phyloP scores from a whole-genome alignment of 2,113 vertebrate genomes.

The Fulmarus glacialis region DNA sequence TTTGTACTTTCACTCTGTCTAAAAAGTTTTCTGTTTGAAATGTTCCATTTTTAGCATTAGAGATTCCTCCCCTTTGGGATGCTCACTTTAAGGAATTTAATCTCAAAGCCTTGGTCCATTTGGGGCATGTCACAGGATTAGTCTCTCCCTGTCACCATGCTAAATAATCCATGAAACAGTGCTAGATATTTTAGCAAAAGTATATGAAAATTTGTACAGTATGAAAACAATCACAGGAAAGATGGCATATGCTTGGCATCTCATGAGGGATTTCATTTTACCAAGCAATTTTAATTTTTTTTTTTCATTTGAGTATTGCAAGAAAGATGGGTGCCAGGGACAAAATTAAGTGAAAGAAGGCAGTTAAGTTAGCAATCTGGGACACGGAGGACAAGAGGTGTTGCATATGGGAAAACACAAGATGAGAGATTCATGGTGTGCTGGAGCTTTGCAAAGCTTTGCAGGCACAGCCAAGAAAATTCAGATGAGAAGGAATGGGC shows the following conservation, averaged over 20 bases:
- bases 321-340: conserved; percentile 1
- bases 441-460: conserved; percentile 12
- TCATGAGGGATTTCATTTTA: neutral
- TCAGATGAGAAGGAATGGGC: conserved; percentile 1
- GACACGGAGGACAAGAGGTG: conserved; percentile 41
- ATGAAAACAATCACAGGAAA: neutral
- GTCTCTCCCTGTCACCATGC: neutral
- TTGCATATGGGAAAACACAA: conserved; percentile 19
- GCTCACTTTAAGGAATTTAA: neutral
- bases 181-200: neutral
- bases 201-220: neutral
- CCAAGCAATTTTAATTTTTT: neutral
- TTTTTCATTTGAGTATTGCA: neutral
- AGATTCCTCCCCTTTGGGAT: neutral
- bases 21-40: neutral
- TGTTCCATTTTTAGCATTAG: neutral
- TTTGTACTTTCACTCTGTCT: neutral
- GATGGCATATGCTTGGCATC: conserved; percentile 3
- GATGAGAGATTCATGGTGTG: conserved; percentile 12
- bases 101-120: neutral
- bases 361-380: neutral
- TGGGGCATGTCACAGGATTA: neutral
- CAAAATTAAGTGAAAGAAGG: conserved; percentile 29
- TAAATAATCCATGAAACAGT: neutral
- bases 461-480: conserved; percentile 13